Evolutionary conservation across 2,888 invertebrate species (phyloP), one percentile per base, ranked within the genome.

Genomic region (Oligia latruncula): DNA sequence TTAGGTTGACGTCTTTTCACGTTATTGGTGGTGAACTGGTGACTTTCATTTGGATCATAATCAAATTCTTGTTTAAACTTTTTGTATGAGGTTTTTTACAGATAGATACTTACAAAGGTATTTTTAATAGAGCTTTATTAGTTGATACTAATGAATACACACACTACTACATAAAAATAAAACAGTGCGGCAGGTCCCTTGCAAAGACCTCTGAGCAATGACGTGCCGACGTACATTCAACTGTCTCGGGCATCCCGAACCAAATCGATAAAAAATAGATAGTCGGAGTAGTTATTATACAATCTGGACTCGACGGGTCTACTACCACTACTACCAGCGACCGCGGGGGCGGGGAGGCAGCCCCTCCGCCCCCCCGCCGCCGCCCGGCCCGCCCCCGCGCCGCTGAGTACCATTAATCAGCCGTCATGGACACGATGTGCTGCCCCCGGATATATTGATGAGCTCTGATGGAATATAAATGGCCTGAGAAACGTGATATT

Each of bases 351-450:
- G 15, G 29, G 35, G 46, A 70, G 17, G 4, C n/a, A 15, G 49
- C 35, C n/a, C 35, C 58, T 4, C 40, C 71, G 23, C 74, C 15
- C 75, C 74, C 64, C 58, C 46, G 78, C 82, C 86, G 72, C 87
- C 75, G 29, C 29, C 64, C 78, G 72, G 81, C 87, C 81, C 86
- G 80, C 79, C 81, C 84, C 84, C 83, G 60, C 79, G 65, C 85
- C 86, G 81, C 83, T 86, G 84, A 84, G 84, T 83, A 85, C 87
- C 91, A 91, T 92, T 91, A 91, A 90, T 91, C 91, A 88, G 88
- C 82, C 90, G 90, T 88, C 91, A 86, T 77, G 75, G 84, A 80
- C 90, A 87, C 87, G 87, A 87, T 79, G 80, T 74, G 86, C 86
- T 83, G 87, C 81, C 82, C 70, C 86, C 88, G 86, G 87, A 84